These are phyloP conservation scores for Notamacropus eugenii DNA, from an alignment of 2,797 vertebrate genomes.

Conservation along the genomic window DNA sequence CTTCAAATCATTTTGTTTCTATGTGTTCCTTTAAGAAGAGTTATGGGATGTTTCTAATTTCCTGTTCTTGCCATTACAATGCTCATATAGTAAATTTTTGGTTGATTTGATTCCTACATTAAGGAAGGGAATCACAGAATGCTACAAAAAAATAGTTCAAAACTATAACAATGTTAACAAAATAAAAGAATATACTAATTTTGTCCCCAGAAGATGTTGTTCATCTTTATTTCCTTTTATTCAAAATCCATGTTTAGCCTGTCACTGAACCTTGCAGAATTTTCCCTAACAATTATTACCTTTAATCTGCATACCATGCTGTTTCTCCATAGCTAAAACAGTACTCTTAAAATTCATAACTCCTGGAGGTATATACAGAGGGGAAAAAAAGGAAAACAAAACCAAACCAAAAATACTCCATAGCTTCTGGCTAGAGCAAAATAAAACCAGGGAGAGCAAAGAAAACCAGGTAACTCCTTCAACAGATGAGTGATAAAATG, in stretches of 20 bases:
- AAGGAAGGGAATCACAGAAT: neutral
- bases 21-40: neutral
- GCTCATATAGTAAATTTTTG: neutral
- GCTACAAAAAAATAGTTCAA: neutral
- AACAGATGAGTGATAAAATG: conserved; percentile 35
- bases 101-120: neutral
- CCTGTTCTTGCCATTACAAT: neutral
- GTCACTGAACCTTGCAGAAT: conserved; percentile 44
- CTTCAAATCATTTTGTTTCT: neutral
- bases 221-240: conserved; percentile 69
- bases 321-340: conserved; percentile 61
- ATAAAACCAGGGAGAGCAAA: neutral
- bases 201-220: conserved; percentile 60
- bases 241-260: conserved; percentile 67
- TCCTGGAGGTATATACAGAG: neutral
- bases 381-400: neutral
- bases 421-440: neutral
- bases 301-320: conserved; percentile 45
- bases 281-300: conserved; percentile 65
- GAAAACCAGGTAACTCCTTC: neutral
- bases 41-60: neutral
- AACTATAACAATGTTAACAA: conserved; percentile 38
- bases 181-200: neutral
- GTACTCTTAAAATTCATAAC: conserved; percentile 68
- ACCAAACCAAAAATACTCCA: neutral